Evolutionary conservation across 2,888 invertebrate species (phyloP).

Genomic region (Netelia inedita): DNA sequence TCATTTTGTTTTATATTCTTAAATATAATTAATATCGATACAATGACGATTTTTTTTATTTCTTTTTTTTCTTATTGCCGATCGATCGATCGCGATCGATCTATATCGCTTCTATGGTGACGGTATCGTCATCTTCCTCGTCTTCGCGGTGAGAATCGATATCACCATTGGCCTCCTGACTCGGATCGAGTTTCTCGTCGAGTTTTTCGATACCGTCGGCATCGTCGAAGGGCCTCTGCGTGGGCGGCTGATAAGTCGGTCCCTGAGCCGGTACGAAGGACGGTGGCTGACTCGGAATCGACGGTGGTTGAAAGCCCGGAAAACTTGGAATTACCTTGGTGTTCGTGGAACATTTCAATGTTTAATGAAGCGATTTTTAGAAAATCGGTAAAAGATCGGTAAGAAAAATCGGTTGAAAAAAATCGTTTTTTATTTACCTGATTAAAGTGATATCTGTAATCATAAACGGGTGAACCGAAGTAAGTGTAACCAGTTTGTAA

Average conservation of each 20-base stretch:
- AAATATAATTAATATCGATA: neutral
- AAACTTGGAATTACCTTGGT: conserved; percentile 54
- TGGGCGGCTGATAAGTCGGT: conserved; percentile 50
- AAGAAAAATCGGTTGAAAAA: neutral
- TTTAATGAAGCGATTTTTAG: neutral
- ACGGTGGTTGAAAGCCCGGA: conserved; percentile 48
- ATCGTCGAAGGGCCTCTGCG: conserved; percentile 58
- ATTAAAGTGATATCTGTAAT: conserved; percentile 73
- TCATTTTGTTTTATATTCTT: neutral
- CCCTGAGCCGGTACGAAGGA: conserved; percentile 56
- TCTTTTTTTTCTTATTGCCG: neutral
- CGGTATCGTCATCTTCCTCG: conserved; percentile 71
- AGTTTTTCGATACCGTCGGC: conserved; percentile 77
- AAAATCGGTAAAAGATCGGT: neutral
- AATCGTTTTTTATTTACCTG: conserved; percentile 70
- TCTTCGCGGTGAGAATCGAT: conserved; percentile 47
- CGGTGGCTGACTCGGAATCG: conserved; percentile 42
- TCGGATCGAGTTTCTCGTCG: conserved; percentile 75
- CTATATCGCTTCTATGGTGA: conserved; percentile 74
- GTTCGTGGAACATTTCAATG: neutral
- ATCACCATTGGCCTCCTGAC: conserved; percentile 56
- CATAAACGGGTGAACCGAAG: conserved; percentile 75
- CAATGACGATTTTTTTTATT: neutral
- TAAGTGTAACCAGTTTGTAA: conserved; percentile 73
- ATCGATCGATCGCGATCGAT: neutral